These are phyloP conservation scores for Halocaridina rubra DNA, from an alignment of 2,888 invertebrate species.

Conservation along the genomic window DNA sequence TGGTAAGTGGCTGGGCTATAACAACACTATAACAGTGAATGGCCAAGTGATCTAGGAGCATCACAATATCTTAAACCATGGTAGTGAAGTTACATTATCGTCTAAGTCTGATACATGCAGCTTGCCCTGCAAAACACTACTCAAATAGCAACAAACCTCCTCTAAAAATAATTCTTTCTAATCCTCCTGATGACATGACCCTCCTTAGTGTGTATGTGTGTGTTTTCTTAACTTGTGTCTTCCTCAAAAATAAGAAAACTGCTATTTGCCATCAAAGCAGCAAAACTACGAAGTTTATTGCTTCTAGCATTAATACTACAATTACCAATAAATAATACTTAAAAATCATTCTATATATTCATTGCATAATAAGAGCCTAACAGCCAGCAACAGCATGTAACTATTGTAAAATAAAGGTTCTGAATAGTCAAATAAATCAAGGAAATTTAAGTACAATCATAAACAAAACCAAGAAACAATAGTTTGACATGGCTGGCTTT, in stretches of 20 bases:
- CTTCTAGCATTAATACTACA: constrained; percentile 58
- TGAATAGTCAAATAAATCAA: constrained; percentile 10
- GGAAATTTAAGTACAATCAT: constrained; percentile 46
- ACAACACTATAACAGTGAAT: too few relatives aligned
- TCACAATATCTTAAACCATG: too few relatives aligned
- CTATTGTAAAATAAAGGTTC: constrained; percentile 32
- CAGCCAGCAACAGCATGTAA: constrained; percentile 35
- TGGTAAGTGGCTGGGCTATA: too few relatives aligned
- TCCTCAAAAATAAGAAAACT: constrained; percentile 34
- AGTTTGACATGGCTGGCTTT: constrained; percentile 39
- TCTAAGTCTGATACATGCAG: too few relatives aligned
- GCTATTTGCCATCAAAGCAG: constrained; percentile 53
- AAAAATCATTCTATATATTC: constrained; percentile 47
- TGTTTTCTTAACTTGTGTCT: constrained; percentile 54
- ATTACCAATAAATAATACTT: constrained; percentile 46
- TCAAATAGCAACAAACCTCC: not conserved
- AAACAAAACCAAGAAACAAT: constrained; percentile 26
- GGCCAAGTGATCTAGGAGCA: too few relatives aligned
- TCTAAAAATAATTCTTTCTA: not conserved
- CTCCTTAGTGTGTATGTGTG: too few relatives aligned
- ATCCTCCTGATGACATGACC: not conserved
- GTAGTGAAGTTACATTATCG: too few relatives aligned
- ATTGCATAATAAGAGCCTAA: constrained; percentile 52
- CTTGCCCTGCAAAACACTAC: too few relatives aligned
- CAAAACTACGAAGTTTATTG: constrained; percentile 57